phyloP scores from a whole-genome alignment of 2,888 invertebrate species.

The Baccha elongata region DNA sequence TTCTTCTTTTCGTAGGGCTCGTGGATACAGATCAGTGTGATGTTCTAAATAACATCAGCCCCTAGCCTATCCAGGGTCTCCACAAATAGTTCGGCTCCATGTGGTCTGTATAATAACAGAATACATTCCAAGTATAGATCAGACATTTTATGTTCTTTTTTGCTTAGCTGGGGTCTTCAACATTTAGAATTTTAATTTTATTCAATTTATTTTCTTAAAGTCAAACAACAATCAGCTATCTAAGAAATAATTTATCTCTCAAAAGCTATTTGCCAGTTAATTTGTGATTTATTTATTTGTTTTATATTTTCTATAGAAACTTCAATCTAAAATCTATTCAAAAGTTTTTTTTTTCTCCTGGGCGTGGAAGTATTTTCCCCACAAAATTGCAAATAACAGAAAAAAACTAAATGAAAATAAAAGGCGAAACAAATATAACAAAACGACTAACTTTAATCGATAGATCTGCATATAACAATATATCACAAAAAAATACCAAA shows the following conservation, averaged over 20 bases:
- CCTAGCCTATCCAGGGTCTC: too few species aligned
- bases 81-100: too few species aligned
- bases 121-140: too few species aligned
- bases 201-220: too few species aligned
- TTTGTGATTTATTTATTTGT: slow-evolving; percentile 8
- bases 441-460: slow-evolving; percentile 54
- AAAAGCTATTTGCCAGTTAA: neutral
- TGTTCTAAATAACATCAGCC: too few species aligned
- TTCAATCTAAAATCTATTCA: slow-evolving; percentile 1
- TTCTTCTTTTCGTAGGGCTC: too few species aligned
- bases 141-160: too few species aligned
- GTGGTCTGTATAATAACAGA: too few species aligned
- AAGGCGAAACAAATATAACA: slow-evolving; percentile 2
- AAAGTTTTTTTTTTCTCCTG: neutral
- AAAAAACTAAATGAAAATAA: neutral
- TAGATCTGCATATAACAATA: slow-evolving; percentile 53
- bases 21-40: too few species aligned
- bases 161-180: too few species aligned
- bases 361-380: neutral
- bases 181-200: too few species aligned
- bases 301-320: neutral
- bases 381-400: neutral
- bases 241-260: neutral
- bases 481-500: slow-evolving; percentile 1
- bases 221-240: neutral